These are phyloP conservation scores for Noctilio leporinus DNA, from an alignment of 2,113 vertebrate genomes.

Conservation along the genomic window DNA sequence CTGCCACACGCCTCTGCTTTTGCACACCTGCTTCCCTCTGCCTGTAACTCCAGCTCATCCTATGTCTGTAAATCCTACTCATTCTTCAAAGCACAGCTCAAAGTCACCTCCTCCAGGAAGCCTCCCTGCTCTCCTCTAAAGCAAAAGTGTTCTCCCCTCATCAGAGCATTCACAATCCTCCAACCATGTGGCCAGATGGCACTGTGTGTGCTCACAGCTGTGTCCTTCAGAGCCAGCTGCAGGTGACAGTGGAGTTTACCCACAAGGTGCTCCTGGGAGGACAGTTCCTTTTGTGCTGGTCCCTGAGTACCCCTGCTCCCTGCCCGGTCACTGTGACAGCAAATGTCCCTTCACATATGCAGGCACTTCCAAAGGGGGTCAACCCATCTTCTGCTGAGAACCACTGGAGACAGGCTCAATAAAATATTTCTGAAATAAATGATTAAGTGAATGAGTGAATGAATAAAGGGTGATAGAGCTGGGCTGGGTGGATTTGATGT, in stretches of 20 bases:
- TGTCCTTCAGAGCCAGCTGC: neutral
- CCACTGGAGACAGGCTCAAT: neutral
- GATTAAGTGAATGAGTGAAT: neutral
- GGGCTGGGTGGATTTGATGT: neutral
- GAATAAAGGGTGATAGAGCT: neutral
- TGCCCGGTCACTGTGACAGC: neutral
- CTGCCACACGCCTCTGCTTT: neutral
- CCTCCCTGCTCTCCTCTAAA: neutral
- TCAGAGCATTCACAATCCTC: neutral
- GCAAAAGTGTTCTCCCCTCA: neutral
- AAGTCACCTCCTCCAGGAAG: neutral
- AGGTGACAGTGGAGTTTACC: neutral
- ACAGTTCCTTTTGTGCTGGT: neutral
- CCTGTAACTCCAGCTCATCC: neutral
- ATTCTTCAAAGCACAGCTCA: neutral
- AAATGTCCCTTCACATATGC: neutral
- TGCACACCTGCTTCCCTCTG: neutral
- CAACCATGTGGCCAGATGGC: neutral
- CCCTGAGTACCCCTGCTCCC: neutral
- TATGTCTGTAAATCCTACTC: neutral
- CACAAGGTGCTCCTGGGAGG: neutral
- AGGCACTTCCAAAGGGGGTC: neutral
- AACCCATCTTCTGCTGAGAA: neutral
- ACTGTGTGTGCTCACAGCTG: neutral
- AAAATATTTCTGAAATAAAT: conserved; percentile 5